A percentile compares a stretch with the other conserved stretches of the same genome.
phyloP scores from a whole-genome alignment of 1,140 invertebrate genomes.

The Whitmania pigra region DNA sequence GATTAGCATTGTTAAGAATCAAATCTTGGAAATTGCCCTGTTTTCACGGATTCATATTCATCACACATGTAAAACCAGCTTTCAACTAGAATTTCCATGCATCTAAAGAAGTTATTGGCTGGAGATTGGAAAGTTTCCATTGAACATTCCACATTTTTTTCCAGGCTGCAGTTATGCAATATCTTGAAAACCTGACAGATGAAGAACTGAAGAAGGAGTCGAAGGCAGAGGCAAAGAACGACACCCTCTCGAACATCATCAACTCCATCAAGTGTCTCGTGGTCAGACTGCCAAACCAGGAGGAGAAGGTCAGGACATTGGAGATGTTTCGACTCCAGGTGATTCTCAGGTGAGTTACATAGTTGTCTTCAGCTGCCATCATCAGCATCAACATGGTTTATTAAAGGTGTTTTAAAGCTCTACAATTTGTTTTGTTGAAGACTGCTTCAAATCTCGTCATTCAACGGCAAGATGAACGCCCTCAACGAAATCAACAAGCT shows the following conservation, averaged over 20 bases:
- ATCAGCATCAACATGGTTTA: neutral
- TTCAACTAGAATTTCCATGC: no score
- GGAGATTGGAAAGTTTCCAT: neutral
- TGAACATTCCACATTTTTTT: conserved; percentile 22
- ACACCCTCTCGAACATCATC: conserved; percentile 51
- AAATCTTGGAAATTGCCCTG: no score
- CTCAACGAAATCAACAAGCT: conserved; percentile 97
- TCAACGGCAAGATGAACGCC: conserved; percentile 98
- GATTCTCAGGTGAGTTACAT: conserved; percentile 58
- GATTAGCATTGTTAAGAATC: no score
- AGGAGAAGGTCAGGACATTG: conserved; percentile 70
- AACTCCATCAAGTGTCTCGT: conserved; percentile 71
- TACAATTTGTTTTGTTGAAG: conserved; percentile 41
- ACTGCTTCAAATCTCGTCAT: conserved; percentile 87
- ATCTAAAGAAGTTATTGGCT: no score
- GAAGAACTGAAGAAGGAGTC: conserved; percentile 92
- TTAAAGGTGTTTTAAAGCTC: neutral
- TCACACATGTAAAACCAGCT: no score
- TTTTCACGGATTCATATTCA: no score
- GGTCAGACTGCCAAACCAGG: conserved; percentile 60
- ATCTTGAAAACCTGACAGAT: conserved; percentile 86
- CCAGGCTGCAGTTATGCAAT: conserved; percentile 75
- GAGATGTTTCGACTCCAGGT: conserved; percentile 92
- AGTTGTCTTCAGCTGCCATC: no score
- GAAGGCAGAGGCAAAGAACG: conserved; percentile 58